Evolutionary conservation across 2,113 vertebrate genomes (phyloP).

Genomic region (Cnemophilus loriae): DNA sequence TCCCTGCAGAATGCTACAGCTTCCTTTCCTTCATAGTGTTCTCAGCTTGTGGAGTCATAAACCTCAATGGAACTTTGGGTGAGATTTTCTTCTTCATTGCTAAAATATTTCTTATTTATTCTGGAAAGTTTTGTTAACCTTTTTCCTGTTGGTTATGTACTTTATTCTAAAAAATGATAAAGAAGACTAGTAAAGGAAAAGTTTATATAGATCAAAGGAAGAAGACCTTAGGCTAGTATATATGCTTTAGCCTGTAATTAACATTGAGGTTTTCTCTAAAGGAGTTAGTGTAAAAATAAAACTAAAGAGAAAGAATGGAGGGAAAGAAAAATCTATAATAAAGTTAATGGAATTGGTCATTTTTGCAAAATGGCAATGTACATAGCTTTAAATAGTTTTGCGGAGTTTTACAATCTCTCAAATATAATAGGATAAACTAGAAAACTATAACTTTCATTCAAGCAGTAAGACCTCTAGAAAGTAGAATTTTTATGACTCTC

Average conservation of each 20-base stretch:
- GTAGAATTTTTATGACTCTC: not conserved
- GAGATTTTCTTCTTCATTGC: not conserved
- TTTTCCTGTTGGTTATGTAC: not conserved
- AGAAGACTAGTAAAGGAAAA: not conserved
- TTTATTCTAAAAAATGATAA: not conserved
- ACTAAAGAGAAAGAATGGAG: not conserved
- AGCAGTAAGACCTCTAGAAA: not conserved
- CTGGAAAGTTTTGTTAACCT: not conserved
- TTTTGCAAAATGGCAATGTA: not conserved
- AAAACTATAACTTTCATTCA: not conserved
- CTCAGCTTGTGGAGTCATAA: not conserved
- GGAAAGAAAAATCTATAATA: not conserved
- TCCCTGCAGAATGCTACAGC: not conserved
- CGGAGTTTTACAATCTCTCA: not conserved
- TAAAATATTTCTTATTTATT: not conserved
- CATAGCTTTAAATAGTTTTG: not conserved
- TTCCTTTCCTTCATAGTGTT: slow-evolving; percentile 12
- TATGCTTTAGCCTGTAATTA: not conserved
- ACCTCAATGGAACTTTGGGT: slow-evolving; percentile 16
- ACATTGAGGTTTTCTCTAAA: not conserved
- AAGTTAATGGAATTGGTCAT: not conserved
- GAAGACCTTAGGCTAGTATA: not conserved
- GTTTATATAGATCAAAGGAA: not conserved
- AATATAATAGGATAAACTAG: not conserved
- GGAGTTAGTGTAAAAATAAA: not conserved